Base-by-base conservation (phyloP, 2,113 vertebrate species). In the Megalops atlanticus region DNA sequence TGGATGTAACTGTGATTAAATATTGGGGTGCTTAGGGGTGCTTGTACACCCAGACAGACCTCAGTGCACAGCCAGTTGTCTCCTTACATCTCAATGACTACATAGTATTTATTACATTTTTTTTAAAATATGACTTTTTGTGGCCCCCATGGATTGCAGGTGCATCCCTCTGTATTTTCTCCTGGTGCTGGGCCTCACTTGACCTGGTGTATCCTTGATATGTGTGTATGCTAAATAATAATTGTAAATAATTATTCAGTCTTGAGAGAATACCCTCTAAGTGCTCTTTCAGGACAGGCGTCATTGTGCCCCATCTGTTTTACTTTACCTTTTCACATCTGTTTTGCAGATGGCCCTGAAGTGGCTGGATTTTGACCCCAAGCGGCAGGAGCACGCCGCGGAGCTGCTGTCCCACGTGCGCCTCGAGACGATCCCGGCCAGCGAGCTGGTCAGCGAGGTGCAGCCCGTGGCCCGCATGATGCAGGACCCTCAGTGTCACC, bases 401-500 rank as follows among this genome's bases (percentile, higher is more conserved):
- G 94, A 94, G 78, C 92, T 96, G 41, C 89, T 96, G 80, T 87
- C 92, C 45, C 93, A 95, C 5, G 77, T 96, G 0, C 92, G 94
- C 18, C 94, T 95, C 0, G 93, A 95, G 88, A 96, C 94, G 0
- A 95, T 96, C 89, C 92, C 94, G 0, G 95, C 96, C 84, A 90
- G 92, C 0, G 94, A 96, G 89, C 87, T 96, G 85, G 94, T 96
- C 79, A 95, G 93, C 10, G 91, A 94, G 41, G 91, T 96, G 83
- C 96, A 96, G 81, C 94, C 95, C 0, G 94, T 95, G 77, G 92
- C 95, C 18, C 89, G 87, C 58, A 95, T 96, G 96, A 95, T 95
- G 95, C 89, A 91, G 84, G 95, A 96, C 54, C 91, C 95, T 0
- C 93, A 92, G 75, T 96, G 96, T 77, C 95, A 96, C 90, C 92